These are phyloP conservation scores for Automeris io DNA, from an alignment of 2,888 invertebrate species.

Conservation along the genomic window DNA sequence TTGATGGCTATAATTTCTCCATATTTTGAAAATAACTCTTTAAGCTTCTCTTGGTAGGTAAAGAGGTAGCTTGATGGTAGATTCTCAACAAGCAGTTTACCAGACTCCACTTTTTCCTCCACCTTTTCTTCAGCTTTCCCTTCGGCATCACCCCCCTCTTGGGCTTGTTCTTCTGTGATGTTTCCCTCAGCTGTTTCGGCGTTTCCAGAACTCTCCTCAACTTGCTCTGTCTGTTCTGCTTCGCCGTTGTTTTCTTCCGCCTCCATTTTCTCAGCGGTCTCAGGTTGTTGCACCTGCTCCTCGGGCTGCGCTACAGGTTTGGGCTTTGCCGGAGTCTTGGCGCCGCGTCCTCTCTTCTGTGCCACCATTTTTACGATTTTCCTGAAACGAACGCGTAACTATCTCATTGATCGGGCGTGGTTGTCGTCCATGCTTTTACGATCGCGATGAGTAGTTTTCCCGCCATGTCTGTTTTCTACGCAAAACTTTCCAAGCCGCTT, in stretches of 20 bases:
- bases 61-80: slow-evolving; percentile 66
- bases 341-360: slow-evolving; percentile 66
- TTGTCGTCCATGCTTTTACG: slow-evolving; percentile 24
- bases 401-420: slow-evolving; percentile 20
- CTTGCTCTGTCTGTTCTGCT: slow-evolving; percentile 34
- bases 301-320: slow-evolving; percentile 45
- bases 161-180: slow-evolving; percentile 38
- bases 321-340: slow-evolving; percentile 54
- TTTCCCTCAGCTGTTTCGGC: slow-evolving; percentile 21
- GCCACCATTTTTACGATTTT: slow-evolving; percentile 54
- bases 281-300: slow-evolving; percentile 37
- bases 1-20: slow-evolving; percentile 61
- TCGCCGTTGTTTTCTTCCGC: slow-evolving; percentile 60
- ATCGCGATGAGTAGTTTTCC: slow-evolving; percentile 57
- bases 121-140: slow-evolving; percentile 47
- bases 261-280: slow-evolving; percentile 34
- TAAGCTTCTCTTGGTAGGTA: slow-evolving; percentile 71
- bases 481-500: slow-evolving; percentile 37
- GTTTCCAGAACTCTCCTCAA: slow-evolving; percentile 27
- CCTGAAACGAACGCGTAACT: slow-evolving; percentile 46
- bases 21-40: slow-evolving; percentile 66
- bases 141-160: slow-evolving; percentile 36
- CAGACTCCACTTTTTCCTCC: slow-evolving; percentile 67
- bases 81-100: slow-evolving; percentile 70
- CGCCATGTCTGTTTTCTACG: slow-evolving; percentile 42